These are phyloP conservation scores for Strigops habroptila DNA, from an alignment of 2,113 vertebrate species.

Conservation along the genomic window DNA sequence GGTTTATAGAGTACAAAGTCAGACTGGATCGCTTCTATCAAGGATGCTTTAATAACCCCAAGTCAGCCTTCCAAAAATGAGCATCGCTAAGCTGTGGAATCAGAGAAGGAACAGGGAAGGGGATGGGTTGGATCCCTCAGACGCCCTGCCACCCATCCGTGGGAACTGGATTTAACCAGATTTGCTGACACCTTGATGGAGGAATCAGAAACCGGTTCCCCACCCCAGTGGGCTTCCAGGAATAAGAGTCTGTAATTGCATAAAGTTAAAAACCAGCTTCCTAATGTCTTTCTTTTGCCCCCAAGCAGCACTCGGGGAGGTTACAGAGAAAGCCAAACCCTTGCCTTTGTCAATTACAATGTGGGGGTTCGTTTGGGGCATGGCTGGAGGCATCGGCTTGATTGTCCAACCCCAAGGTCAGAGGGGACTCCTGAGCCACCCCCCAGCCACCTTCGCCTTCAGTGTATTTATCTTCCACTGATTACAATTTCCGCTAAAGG, in stretches of 20 bases:
- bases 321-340: neutral
- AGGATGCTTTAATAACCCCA: neutral
- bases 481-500: slow-evolving; percentile 29
- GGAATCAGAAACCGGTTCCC: neutral
- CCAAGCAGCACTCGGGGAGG: neutral
- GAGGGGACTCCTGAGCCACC: neutral
- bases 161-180: neutral
- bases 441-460: neutral
- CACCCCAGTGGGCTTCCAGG: rapidly evolving
- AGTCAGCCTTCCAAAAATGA: neutral
- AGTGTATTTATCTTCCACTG: slow-evolving; percentile 41
- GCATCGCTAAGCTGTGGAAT: rapidly evolving
- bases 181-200: neutral
- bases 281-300: neutral
- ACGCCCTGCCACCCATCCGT: rapidly evolving
- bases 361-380: neutral
- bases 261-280: neutral
- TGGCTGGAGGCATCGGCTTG: neutral
- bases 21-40: neutral
- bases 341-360: neutral
- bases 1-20: neutral
- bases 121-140: neutral
- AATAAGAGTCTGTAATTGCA: neutral
- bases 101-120: neutral
- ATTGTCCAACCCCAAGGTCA: neutral